phyloP scores from a whole-genome alignment of 2,888 invertebrate genomes.

The Amphiduros pacificus region DNA sequence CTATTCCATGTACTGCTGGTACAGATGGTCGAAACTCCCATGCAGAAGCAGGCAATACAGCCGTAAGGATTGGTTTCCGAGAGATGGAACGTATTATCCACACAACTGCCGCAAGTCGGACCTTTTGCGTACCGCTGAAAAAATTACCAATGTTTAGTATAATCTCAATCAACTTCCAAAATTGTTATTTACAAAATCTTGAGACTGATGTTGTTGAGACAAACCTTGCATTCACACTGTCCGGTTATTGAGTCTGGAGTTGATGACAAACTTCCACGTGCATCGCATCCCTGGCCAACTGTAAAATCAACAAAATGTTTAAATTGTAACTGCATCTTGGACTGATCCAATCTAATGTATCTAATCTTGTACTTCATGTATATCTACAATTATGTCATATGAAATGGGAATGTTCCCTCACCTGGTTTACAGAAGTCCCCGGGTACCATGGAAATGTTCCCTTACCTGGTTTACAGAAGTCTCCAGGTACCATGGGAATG shows the following conservation, averaged over 20 bases:
- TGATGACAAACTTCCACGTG: conserved; percentile 70
- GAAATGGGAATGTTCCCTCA: no score
- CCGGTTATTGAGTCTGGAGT: conserved; percentile 64
- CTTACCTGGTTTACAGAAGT: no score
- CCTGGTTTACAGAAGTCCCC: no score
- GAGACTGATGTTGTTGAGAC: neutral
- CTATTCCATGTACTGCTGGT: conserved; percentile 78
- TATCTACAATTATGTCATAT: no score
- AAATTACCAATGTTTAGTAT: neutral
- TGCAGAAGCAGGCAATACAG: conserved; percentile 94
- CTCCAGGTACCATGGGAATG: no score
- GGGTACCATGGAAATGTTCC: no score
- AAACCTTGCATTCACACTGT: conserved; percentile 74
- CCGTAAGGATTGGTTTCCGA: conserved; percentile 79
- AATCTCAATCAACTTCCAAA: neutral
- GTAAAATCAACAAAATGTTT: conserved; percentile 19
- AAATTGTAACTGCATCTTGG: no score
- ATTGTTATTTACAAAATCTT: neutral
- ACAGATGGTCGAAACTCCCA: conserved; percentile 81
- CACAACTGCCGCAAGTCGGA: conserved; percentile 82
- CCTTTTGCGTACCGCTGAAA: conserved; percentile 74
- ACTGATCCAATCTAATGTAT: no score
- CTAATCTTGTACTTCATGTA: no score
- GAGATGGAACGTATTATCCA: conserved; percentile 80
- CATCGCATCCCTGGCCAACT: conserved; percentile 68